phyloP scores from a whole-genome alignment of 2,113 vertebrate genomes.

The Paramisgurnus dabryanus region DNA sequence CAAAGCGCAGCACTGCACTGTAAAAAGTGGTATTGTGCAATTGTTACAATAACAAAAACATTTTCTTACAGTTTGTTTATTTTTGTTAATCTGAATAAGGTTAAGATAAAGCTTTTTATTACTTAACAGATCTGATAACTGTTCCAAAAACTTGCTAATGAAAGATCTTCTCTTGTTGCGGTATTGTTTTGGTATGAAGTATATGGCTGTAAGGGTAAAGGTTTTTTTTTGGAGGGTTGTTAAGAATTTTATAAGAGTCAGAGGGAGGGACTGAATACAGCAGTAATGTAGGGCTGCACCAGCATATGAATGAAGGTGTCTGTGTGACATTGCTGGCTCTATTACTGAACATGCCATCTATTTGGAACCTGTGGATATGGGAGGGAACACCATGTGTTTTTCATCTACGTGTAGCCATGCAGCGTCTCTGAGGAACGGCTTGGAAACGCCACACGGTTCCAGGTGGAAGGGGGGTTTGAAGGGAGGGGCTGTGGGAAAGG shows the following conservation, averaged over 20 bases:
- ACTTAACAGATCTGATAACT: background rate
- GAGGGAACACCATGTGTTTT: slow-evolving; percentile 73
- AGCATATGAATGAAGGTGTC: slow-evolving; percentile 73
- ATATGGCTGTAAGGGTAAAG: too few species aligned
- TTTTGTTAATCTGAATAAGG: too few species aligned
- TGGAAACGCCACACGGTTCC: slow-evolving; percentile 70
- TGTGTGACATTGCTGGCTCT: slow-evolving; percentile 68
- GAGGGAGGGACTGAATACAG: slow-evolving; percentile 31
- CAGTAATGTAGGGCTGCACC: slow-evolving; percentile 57
- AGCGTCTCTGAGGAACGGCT: slow-evolving; percentile 72
- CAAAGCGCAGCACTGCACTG: background rate
- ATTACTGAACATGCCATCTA: slow-evolving; percentile 63
- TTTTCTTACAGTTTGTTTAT: too few species aligned
- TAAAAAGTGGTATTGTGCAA: background rate
- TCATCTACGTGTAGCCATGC: slow-evolving; percentile 71
- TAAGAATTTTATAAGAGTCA: background rate
- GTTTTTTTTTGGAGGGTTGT: background rate
- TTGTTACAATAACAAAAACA: too few species aligned
- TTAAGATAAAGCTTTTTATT: too few species aligned
- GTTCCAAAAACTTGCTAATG: too few species aligned
- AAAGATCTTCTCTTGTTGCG: background rate
- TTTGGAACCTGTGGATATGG: slow-evolving; percentile 58
- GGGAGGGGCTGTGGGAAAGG: slow-evolving; percentile 57
- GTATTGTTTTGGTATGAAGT: slow-evolving; percentile 23
- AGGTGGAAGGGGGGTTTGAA: slow-evolving; percentile 68